phyloP scores from a whole-genome alignment of 2,888 invertebrate species.

The Hoplodrina ambigua region DNA sequence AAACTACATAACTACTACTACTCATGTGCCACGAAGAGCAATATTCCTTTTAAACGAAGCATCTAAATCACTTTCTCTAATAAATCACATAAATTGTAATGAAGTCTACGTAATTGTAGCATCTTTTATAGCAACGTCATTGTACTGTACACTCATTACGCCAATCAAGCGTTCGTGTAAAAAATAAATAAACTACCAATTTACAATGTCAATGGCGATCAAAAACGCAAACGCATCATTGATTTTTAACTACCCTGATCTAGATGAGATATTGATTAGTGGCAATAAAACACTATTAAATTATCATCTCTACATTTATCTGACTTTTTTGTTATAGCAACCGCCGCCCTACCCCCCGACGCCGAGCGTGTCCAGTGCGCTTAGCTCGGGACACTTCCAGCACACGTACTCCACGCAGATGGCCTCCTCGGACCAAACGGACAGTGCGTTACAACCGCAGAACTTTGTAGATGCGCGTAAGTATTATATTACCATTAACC shows the following conservation, averaged over 20 bases:
- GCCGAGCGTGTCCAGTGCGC: constrained; percentile 82
- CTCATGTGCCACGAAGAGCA: not conserved
- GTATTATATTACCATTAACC: constrained; percentile 51
- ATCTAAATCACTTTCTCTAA: constrained; percentile 18
- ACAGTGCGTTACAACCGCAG: constrained; percentile 75
- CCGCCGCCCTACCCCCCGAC: constrained; percentile 87
- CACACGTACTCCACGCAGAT: constrained; percentile 78
- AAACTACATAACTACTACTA: not conserved
- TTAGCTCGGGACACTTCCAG: constrained; percentile 78
- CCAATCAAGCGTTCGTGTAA: not conserved
- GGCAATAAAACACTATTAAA: not conserved
- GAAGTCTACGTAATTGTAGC: not conserved
- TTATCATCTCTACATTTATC: not conserved
- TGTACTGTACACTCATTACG: not conserved
- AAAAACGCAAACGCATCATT: not conserved
- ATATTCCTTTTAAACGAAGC: constrained; percentile 5
- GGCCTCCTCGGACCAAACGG: constrained; percentile 77
- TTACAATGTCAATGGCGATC: too few species aligned
- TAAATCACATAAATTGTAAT: constrained; percentile 30
- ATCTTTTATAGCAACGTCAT: not conserved
- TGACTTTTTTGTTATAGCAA: constrained; percentile 56
- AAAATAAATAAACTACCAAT: not conserved
- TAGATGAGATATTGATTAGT: not conserved
- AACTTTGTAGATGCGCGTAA: constrained; percentile 87
- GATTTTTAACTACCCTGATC: not conserved